phyloP scores from a whole-genome alignment of 2,797 vertebrate species.

The Microctenopoma stevenorrisi region DNA sequence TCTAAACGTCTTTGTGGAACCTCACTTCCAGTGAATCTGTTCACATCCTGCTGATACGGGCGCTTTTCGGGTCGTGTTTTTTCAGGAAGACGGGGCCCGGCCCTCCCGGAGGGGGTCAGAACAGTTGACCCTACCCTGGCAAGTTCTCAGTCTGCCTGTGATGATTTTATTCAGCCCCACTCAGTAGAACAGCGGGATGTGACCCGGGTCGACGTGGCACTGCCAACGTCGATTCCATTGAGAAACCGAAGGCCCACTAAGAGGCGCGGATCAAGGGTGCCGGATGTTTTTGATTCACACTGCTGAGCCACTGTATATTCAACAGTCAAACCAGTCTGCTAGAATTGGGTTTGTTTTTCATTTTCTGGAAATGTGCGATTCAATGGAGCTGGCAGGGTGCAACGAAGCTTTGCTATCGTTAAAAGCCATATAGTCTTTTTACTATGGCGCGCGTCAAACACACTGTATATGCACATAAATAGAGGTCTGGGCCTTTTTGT shows the following conservation, averaged over 20 bases:
- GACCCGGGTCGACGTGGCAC: constrained; percentile 64
- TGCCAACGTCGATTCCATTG: constrained; percentile 65
- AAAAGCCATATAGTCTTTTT: constrained; percentile 38
- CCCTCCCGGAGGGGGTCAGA: constrained; percentile 62
- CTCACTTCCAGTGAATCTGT: constrained; percentile 37
- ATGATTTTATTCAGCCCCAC: constrained; percentile 72
- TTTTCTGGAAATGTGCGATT: constrained; percentile 48
- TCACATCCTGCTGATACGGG: constrained; percentile 57
- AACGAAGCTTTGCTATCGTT: constrained; percentile 26
- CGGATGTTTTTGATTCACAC: constrained; percentile 74
- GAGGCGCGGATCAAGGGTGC: constrained; percentile 58
- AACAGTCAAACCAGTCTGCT: constrained; percentile 54
- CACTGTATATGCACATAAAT: constrained; percentile 32
- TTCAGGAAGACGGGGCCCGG: constrained; percentile 57
- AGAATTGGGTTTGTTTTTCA: constrained; percentile 48
- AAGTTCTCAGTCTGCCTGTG: constrained; percentile 54
- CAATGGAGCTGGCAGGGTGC: constrained; percentile 46
- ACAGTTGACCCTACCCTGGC: constrained; percentile 65
- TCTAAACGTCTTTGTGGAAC: constrained; percentile 51
- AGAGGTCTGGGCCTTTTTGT: constrained; percentile 34
- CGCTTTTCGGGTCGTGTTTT: constrained; percentile 32
- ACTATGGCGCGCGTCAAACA: constrained; percentile 27
- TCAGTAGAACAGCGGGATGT: constrained; percentile 72
- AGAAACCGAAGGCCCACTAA: constrained; percentile 58
- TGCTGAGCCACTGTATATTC: constrained; percentile 57